phyloP scores from a whole-genome alignment of 1,140 invertebrate genomes.

The Meloidogyne chitwoodi region DNA sequence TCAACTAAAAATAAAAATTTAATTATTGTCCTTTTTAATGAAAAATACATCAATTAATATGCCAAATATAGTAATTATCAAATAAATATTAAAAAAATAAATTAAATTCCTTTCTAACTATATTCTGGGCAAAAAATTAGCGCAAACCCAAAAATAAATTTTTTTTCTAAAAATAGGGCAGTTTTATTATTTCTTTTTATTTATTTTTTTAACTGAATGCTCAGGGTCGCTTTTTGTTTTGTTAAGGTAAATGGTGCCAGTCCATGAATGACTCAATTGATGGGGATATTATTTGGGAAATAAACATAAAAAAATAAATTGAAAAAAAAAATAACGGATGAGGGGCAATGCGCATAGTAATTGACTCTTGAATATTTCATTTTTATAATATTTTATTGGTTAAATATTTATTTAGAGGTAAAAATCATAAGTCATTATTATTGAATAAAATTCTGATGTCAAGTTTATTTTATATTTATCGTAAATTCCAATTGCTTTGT shows the following conservation, averaged over 20 bases:
- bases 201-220: neutral
- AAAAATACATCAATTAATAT: neutral
- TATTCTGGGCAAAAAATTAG: neutral
- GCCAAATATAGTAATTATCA: neutral
- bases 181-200: neutral
- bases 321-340: neutral
- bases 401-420: too few relatives aligned
- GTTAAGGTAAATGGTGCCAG: neutral
- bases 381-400: too few relatives aligned
- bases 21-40: neutral
- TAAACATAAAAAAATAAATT: neutral
- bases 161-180: neutral
- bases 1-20: too few relatives aligned
- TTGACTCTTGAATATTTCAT: neutral
- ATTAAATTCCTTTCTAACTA: neutral
- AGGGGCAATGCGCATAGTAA: neutral
- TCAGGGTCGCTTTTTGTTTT: neutral
- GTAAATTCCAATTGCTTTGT: too few relatives aligned
- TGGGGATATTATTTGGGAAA: neutral
- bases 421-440: too few relatives aligned
- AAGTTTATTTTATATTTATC: too few relatives aligned
- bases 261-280: neutral
- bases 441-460: too few relatives aligned
- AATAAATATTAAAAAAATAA: neutral
- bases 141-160: neutral